These are phyloP conservation scores for Stegana nigrithorax DNA, from an alignment of 2,888 invertebrate species.

Conservation along the genomic window DNA sequence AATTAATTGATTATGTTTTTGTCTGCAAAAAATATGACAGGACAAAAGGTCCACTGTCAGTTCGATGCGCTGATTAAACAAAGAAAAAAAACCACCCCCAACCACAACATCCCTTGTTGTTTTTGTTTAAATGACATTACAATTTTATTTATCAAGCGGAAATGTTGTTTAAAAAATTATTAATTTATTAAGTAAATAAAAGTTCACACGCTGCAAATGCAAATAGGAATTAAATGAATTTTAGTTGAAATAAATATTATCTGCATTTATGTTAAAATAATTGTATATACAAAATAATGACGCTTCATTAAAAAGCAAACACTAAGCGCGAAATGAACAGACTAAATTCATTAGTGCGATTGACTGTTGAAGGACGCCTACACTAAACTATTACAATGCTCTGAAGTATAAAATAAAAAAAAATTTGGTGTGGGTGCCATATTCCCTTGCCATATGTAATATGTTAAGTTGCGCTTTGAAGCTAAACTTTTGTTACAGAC, in stretches of 20 bases:
- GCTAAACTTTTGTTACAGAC: no score
- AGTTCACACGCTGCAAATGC: background rate
- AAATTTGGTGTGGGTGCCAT: no score
- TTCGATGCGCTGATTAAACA: slow-evolving; percentile 34
- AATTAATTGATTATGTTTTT: slow-evolving; percentile 62
- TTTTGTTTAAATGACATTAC: slow-evolving; percentile 58
- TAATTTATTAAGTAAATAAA: background rate
- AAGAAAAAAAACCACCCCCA: slow-evolving; percentile 32
- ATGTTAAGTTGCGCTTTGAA: no score
- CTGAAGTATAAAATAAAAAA: no score
- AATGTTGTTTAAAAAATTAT: slow-evolving; percentile 30
- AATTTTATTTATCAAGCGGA: slow-evolving; percentile 46
- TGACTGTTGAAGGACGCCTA: no score
- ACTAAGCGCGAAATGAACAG: no score
- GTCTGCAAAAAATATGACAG: slow-evolving; percentile 11
- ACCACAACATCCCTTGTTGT: slow-evolving; percentile 57
- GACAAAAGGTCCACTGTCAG: slow-evolving; percentile 48
- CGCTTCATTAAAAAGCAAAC: no score
- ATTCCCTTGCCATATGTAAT: no score
- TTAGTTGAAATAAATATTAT: background rate
- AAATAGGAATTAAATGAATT: background rate
- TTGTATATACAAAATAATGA: no score
- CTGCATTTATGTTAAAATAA: background rate
- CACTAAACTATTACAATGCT: no score
- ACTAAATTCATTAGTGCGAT: no score